Evolutionary conservation across 2,113 vertebrate species (phyloP), one percentile per base, ranked within the genome.

Genomic region (Solenodon paradoxus): DNA sequence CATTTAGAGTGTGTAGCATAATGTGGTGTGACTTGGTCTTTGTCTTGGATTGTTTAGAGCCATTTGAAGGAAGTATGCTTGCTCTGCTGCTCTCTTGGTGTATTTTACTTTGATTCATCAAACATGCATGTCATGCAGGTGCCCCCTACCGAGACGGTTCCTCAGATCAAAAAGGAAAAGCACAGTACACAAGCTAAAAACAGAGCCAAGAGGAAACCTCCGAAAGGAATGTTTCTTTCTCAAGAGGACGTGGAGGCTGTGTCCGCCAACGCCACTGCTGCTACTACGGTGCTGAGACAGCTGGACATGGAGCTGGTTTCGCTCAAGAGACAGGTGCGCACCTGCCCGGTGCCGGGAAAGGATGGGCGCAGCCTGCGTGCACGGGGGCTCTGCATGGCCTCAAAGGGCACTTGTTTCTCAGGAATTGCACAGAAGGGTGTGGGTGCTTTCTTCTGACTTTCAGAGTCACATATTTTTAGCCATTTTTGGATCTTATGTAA

Each of bases 211-310:
- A 99, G 99, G 97, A 99, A 99, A 98, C 99, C 99, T 81, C 99
- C 99, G 0, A 99, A 99, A 98, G 99, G 99, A 88, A 99, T 99
- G 99, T 99, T 99, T 87, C 98, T 99, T 68, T 99, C 98, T 55
- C 99, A 99, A 87, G 98, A 99, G 89, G 99, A 99, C 0, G 99
- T 99, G 17, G 98, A 99, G 5, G 99, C 99, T 0, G 98, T 99
- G 92, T 99, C 99, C 0, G 98, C 99, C 72, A 99, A 99, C 0
- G 98, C 99, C 2, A 99, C 99, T 0, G 99, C 99, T 35, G 98
- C 99, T 59, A 98, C 98, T 77, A 99, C 99, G 59, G 98, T 99
- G 96, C 98, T 99, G 85, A 98, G 99, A 96, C 99, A 99, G 77
- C 98, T 99, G 95, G 99, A 99, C 97, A 98, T 99, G 98, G 99